phyloP scores from a whole-genome alignment of 1,140 invertebrate species.

The Rhagoletis pomonella region DNA sequence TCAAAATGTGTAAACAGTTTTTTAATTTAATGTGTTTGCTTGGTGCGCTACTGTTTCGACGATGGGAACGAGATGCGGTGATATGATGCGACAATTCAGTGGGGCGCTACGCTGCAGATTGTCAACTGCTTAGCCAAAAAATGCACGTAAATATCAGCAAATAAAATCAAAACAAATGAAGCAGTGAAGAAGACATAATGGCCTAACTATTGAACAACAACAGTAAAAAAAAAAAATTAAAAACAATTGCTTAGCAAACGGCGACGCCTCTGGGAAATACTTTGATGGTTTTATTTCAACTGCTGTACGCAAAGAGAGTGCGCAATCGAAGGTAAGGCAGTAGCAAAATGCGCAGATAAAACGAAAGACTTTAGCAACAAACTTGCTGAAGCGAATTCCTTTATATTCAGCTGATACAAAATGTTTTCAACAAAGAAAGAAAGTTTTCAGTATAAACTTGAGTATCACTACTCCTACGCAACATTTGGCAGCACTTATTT shows the following conservation, averaged over 20 bases:
- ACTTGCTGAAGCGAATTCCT: neutral
- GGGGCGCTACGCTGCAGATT: neutral
- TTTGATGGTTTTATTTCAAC: constrained; percentile 30
- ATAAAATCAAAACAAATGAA: constrained; percentile 22
- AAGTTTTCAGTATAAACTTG: neutral
- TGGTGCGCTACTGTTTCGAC: constrained; percentile 50
- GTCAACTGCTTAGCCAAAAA: neutral
- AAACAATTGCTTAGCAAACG: neutral
- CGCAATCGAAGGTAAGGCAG: neutral
- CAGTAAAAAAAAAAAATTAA: neutral
- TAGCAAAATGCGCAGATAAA: no score
- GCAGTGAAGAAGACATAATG: neutral
- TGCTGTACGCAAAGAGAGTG: no score
- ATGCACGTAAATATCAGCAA: constrained; percentile 25
- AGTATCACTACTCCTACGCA: neutral
- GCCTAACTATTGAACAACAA: neutral
- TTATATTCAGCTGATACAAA: no score
- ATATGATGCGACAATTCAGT: constrained; percentile 2
- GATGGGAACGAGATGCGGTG: constrained; percentile 24
- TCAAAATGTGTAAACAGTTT: constrained; percentile 67
- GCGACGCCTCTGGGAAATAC: neutral
- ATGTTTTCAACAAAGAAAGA: neutral
- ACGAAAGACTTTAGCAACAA: neutral
- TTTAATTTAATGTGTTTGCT: constrained; percentile 42
- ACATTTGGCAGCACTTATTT: neutral